Evolutionary conservation across 2,113 vertebrate species (phyloP).

Genomic region (Podarcis muralis): DNA sequence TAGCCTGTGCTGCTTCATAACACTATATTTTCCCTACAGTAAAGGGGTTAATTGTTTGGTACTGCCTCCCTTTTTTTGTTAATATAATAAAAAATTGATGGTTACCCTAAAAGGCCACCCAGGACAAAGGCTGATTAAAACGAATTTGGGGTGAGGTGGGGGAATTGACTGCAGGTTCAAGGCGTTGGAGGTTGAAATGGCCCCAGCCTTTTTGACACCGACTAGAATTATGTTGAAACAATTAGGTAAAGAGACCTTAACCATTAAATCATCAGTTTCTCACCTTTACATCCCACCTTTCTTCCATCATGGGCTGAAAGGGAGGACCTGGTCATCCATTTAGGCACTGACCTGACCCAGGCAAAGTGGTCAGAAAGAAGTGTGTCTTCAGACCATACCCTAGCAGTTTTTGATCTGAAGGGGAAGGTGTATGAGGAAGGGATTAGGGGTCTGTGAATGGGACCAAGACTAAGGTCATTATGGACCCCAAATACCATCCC

Average conservation of each 20-base stretch:
- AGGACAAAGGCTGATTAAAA: background rate
- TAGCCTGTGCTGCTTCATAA: too few relatives aligned
- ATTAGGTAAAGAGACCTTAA: background rate
- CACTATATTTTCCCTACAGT: too few relatives aligned
- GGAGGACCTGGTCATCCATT: too few relatives aligned
- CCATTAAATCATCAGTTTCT: background rate
- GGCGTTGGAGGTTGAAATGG: background rate
- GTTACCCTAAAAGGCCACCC: background rate
- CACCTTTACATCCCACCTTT: too few relatives aligned
- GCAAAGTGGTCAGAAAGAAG: too few relatives aligned
- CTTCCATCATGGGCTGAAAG: too few relatives aligned
- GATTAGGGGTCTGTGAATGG: background rate
- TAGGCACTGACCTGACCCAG: too few relatives aligned
- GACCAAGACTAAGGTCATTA: background rate
- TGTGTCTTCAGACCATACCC: too few relatives aligned
- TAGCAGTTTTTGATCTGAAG: background rate
- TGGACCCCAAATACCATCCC: background rate
- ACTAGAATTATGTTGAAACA: background rate
- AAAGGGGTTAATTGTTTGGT: too few relatives aligned
- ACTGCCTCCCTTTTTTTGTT: too few relatives aligned
- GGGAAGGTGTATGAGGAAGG: background rate
- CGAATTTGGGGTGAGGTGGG: too few relatives aligned
- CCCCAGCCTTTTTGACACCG: background rate
- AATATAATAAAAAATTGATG: too few relatives aligned
- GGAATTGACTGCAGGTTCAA: background rate